Evolutionary conservation across 2,888 invertebrate genomes (phyloP).

Genomic region (Drosophila austrosaltans): DNA sequence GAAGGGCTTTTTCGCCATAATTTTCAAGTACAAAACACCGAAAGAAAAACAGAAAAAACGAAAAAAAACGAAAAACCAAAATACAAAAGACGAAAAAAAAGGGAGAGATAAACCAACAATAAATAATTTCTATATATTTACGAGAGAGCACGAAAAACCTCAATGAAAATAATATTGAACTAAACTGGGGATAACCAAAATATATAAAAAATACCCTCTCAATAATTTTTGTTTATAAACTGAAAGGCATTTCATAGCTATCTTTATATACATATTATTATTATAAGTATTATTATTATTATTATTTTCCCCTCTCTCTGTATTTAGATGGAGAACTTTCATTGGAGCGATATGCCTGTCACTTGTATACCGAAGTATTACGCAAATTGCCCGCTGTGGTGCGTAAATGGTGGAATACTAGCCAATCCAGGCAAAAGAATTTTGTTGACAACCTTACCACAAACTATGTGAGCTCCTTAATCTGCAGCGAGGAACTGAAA

Average conservation of each 20-base stretch:
- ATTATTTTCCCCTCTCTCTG: not conserved
- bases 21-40: slow-evolving; percentile 12
- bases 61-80: not conserved
- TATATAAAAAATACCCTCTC: not conserved
- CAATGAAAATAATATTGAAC: not conserved
- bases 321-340: slow-evolving; percentile 65
- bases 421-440: slow-evolving; percentile 87
- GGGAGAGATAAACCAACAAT: not conserved
- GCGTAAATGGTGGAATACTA: slow-evolving; percentile 90
- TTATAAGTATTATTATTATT: too few species aligned
- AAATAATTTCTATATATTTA: slow-evolving; percentile 1
- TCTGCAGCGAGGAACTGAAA: slow-evolving; percentile 88
- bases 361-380: slow-evolving; percentile 87
- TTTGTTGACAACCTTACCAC: slow-evolving; percentile 88
- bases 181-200: not conserved
- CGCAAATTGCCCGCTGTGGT: slow-evolving; percentile 89
- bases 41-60: not conserved
- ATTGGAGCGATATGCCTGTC: slow-evolving; percentile 85
- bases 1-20: slow-evolving; percentile 54
- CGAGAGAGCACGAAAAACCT: not conserved
- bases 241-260: slow-evolving; percentile 20
- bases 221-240: not conserved
- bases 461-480: slow-evolving; percentile 87
- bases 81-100: slow-evolving; percentile 11
- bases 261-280: not conserved